Evolutionary conservation across 2,113 vertebrate species (phyloP), one percentile per base, ranked within the genome.

Genomic region (Mellivora capensis): DNA sequence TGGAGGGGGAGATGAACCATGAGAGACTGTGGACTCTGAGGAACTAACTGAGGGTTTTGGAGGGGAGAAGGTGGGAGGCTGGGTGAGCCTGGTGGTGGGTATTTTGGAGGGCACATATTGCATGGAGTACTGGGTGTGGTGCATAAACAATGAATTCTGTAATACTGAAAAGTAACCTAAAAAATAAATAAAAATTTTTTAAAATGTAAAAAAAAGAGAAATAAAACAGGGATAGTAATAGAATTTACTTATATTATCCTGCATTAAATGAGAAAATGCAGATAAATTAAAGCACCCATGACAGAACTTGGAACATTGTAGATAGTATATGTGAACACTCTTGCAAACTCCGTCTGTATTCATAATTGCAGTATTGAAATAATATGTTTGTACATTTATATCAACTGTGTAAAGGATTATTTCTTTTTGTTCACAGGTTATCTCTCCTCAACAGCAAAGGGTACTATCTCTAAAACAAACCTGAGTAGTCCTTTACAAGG

Each of bases 371-470:
- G 25, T 52, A 52, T 57, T 93, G 57, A 64, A 86, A 67, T 59
- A 90, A 90, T 76, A 47, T 86, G 27, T 49, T 86, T 67, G 27
- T 49, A 37, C 8, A 59, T 69, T 91, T 59, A 39, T 4, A 91
- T n/a, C 34, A 94, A 14, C 18, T 27, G 1, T 80, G 37, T 64
- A 52, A 80, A 90, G 27, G 31, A 74, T 85, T 88, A 25, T 79
- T 93, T 97, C 42, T 52, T 96, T 89, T 47, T 17, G 39, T 62
- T 87, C 49, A 93, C 23, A 95, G 42, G 54, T 84, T 71, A 62
- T 80, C 61, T 90, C 25, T 72, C 18, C 25, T 54, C 54, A 62
- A 44, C 13, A 77, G 27, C 23, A 93, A 85, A 90, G 27, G 7
- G 11, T 67, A 86, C 29, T 17, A 80, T 15, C 37, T 77, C 20